These are phyloP conservation scores for Nomada hirtipes DNA, from an alignment of 2,888 invertebrate genomes.

Conservation along the genomic window DNA sequence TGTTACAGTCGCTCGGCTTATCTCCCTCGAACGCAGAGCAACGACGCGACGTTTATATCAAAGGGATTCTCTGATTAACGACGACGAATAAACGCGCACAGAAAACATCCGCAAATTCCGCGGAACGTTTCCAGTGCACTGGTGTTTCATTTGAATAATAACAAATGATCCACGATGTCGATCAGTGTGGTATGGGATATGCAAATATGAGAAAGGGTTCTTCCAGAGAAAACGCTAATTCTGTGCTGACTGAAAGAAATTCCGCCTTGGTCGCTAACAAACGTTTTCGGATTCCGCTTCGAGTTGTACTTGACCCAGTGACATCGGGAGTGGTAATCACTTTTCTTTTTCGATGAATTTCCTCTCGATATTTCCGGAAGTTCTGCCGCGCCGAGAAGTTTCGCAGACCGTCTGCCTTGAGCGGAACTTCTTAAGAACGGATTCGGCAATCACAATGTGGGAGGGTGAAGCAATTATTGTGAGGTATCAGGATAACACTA, in stretches of 20 bases:
- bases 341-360: conserved; percentile 51
- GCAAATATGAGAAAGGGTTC: conserved; percentile 11
- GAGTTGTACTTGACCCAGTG: conserved; percentile 55
- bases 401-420: background rate
- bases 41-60: background rate
- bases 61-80: conserved; percentile 3
- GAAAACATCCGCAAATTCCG: conserved; percentile 25
- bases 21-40: background rate
- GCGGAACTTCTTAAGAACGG: conserved; percentile 26
- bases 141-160: conserved; percentile 37
- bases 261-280: conserved; percentile 35
- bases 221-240: conserved; percentile 41
- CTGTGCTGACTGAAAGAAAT: conserved; percentile 17
- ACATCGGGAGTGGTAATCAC: conserved; percentile 41
- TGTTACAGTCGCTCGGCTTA: background rate
- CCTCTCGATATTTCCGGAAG: conserved; percentile 37
- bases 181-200: background rate
- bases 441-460: conserved; percentile 15
- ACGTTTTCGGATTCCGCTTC: conserved; percentile 41
- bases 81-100: conserved; percentile 7
- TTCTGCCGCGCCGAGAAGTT: conserved; percentile 3
- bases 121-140: conserved; percentile 4
- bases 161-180: conserved; percentile 9
- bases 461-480: too few species aligned
- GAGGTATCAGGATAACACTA: too few species aligned